Percentiles rank a stretch among this genome's conserved stretches.
Evolutionary conservation across 2,888 invertebrate species (phyloP).

Genomic region (Dioctria linearis): DNA sequence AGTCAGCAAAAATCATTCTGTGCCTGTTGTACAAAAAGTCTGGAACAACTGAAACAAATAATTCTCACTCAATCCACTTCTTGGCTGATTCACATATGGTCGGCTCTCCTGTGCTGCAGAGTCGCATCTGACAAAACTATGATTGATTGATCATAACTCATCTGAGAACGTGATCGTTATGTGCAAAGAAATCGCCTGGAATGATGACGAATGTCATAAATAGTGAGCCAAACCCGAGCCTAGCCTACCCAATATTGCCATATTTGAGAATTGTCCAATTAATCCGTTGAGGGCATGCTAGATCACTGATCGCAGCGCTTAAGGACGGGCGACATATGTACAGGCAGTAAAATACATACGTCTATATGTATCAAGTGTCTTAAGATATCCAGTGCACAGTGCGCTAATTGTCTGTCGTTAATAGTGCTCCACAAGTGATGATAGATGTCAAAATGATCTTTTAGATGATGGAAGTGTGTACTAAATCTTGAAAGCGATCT

Average conservation of each 20-base stretch:
- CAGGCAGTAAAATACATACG: neutral
- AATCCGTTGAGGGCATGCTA: conserved; percentile 45
- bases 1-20: conserved; percentile 53
- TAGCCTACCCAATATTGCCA: conserved; percentile 47
- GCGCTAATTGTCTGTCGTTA: conserved; percentile 57
- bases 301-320: conserved; percentile 10
- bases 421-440: conserved; percentile 40
- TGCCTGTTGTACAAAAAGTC: conserved; percentile 26
- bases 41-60: conserved; percentile 49
- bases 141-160: conserved; percentile 60
- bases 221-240: conserved; percentile 38
- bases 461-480: conserved; percentile 12
- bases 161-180: conserved; percentile 56
- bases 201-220: conserved; percentile 53
- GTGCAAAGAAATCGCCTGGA: conserved; percentile 49
- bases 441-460: conserved; percentile 41
- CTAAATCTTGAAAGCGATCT: conserved; percentile 19
- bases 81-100: conserved; percentile 7
- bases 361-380: neutral
- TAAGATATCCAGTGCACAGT: neutral
- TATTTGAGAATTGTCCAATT: conserved; percentile 56
- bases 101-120: neutral
- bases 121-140: conserved; percentile 53
- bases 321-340: neutral
- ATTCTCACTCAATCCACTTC: conserved; percentile 48